Evolutionary conservation across 2,113 vertebrate species (phyloP).

Genomic region (Brachyhypopomus occidentalis): DNA sequence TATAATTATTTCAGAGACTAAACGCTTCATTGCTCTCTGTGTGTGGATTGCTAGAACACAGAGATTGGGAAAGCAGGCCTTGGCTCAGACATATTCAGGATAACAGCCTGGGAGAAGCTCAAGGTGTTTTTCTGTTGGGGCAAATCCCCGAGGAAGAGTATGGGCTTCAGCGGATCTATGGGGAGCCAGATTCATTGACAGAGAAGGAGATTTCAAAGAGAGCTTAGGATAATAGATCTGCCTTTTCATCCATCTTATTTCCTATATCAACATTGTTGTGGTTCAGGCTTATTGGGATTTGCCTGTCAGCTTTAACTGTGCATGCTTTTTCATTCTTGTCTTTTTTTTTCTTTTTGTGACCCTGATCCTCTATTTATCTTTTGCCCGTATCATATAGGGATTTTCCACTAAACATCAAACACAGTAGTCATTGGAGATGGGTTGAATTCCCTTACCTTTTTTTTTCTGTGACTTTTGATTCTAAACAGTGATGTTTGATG

Average conservation of each 20-base stretch:
- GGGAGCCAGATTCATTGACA: slow-evolving; percentile 67
- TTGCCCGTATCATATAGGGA: slow-evolving; percentile 3
- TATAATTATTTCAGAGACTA: slow-evolving; percentile 23
- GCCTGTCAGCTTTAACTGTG: slow-evolving; percentile 62
- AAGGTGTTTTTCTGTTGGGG: slow-evolving; percentile 68
- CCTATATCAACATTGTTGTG: slow-evolving; percentile 63
- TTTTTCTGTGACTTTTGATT: slow-evolving; percentile 26
- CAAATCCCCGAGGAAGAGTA: slow-evolving; percentile 67
- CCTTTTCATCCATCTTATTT: slow-evolving; percentile 64
- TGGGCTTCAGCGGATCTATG: slow-evolving; percentile 64
- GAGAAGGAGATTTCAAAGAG: slow-evolving; percentile 68
- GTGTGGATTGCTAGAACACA: slow-evolving; percentile 38
- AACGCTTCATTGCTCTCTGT: slow-evolving; percentile 32
- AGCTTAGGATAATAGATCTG: slow-evolving; percentile 63
- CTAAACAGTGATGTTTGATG: slow-evolving; percentile 23
- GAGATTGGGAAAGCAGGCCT: slow-evolving; percentile 60
- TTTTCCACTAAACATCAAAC: slow-evolving; percentile 43
- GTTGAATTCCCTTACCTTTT: slow-evolving; percentile 19
- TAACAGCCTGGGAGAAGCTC: slow-evolving; percentile 68
- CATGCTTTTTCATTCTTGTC: slow-evolving; percentile 14
- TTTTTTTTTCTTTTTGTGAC: slow-evolving; percentile 6
- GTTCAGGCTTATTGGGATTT: slow-evolving; percentile 57
- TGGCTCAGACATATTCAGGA: slow-evolving; percentile 64
- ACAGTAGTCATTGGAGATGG: slow-evolving; percentile 12
- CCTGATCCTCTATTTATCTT: slow-evolving; percentile 18